Percentiles rank a stretch among this genome's conserved stretches.
Evolutionary conservation across 1,140 invertebrate genomes (phyloP).

Genomic region (Heliconius melpomene): DNA sequence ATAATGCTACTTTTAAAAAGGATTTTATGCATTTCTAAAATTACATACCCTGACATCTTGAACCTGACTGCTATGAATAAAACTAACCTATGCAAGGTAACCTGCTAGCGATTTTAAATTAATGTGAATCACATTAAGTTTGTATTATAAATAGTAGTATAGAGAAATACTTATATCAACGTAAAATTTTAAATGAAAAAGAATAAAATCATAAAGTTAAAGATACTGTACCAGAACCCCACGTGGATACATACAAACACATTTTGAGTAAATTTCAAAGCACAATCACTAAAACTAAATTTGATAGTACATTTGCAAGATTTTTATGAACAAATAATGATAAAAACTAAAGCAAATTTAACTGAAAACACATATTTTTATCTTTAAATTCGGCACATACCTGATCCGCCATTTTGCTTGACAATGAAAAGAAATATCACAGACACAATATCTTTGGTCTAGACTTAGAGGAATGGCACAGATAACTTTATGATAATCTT

Average conservation of each 20-base stretch:
- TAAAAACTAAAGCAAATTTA: conserved; percentile 21
- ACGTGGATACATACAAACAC: conserved; percentile 49
- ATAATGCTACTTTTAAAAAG: not conserved
- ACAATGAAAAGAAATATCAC: conserved; percentile 73
- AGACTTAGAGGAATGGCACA: not conserved
- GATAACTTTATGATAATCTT: not conserved
- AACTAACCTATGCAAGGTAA: conserved; percentile 23
- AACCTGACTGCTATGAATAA: conserved; percentile 1
- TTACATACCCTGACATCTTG: conserved; percentile 8
- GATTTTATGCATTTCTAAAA: not conserved
- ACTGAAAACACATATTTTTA: conserved; percentile 41
- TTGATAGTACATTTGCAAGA: not conserved
- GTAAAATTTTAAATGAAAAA: not conserved
- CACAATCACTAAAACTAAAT: conserved; percentile 25
- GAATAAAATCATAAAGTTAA: not conserved
- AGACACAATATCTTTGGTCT: conserved; percentile 25
- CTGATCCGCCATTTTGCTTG: conserved; percentile 80
- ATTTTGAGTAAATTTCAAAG: conserved; percentile 33
- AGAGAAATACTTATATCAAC: not conserved
- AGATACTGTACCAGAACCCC: conserved; percentile 32
- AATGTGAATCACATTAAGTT: not conserved
- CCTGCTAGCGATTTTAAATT: not conserved
- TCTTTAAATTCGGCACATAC: conserved; percentile 63
- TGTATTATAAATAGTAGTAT: not conserved
- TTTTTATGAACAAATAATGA: not conserved